Percentiles rank a stretch among this genome's conserved stretches.
phyloP scores from a whole-genome alignment of 2,113 vertebrate species.

The Brachyhypopomus gauderio region DNA sequence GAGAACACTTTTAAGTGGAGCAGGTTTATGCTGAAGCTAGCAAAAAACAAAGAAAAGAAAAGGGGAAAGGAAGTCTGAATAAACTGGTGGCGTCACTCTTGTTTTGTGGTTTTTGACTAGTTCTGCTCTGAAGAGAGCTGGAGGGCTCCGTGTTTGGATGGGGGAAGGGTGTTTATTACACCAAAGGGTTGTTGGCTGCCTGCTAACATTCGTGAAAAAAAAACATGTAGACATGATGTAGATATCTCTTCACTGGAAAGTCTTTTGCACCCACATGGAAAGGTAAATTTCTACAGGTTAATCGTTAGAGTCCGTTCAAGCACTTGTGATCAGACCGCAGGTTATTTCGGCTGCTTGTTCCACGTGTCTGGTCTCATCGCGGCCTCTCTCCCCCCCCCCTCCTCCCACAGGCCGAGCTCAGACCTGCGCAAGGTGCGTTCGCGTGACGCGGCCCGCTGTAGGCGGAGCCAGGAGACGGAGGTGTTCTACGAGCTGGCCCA shows the following conservation, averaged over 20 bases:
- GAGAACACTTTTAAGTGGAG: neutral
- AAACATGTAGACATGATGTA: too few species aligned
- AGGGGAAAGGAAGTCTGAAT: too few species aligned
- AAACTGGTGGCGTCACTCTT: neutral
- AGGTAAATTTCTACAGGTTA: too few species aligned
- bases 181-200: neutral
- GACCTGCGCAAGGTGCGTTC: constrained; percentile 88
- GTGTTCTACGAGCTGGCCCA: constrained; percentile 86
- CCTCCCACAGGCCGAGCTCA: constrained; percentile 72
- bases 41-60: neutral
- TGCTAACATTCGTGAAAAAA: neutral
- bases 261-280: too few species aligned
- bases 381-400: neutral
- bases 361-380: neutral
- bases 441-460: constrained; percentile 84
- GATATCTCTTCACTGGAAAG: too few species aligned
- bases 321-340: too few species aligned
- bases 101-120: neutral
- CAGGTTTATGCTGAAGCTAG: neutral
- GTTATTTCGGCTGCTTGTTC: too few species aligned
- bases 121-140: neutral
- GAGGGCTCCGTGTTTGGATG: neutral
- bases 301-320: too few species aligned
- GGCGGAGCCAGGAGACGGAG: constrained; percentile 86
- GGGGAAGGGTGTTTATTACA: neutral